These are phyloP conservation scores for Tragulus kanchil DNA, from an alignment of 2,113 vertebrate genomes.

Conservation along the genomic window DNA sequence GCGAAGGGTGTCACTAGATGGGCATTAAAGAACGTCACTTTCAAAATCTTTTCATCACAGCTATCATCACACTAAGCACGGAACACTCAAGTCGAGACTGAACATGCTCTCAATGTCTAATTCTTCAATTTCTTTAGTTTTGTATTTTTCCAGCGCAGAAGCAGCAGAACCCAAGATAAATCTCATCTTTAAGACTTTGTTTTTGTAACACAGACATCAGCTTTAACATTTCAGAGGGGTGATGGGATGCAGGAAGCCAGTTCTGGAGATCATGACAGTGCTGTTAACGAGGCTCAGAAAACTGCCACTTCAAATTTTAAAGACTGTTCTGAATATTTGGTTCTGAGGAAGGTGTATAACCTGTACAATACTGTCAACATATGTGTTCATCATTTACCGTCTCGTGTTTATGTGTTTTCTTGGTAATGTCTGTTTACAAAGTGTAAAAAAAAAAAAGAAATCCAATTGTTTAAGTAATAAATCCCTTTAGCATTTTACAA, in stretches of 20 bases:
- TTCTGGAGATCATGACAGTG: not conserved
- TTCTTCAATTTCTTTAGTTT: conserved; percentile 18
- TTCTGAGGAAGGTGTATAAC: conserved; percentile 41
- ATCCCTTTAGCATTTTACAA: conserved; percentile 60
- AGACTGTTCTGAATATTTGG: not conserved
- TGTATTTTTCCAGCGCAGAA: conserved; percentile 20
- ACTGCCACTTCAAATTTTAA: conserved; percentile 56
- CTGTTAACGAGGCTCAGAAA: conserved; percentile 30
- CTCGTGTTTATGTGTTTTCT: conserved; percentile 64
- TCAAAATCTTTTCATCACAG: conserved; percentile 29
- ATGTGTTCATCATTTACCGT: conserved; percentile 15
- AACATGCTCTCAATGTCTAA: not conserved
- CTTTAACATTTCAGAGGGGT: not conserved
- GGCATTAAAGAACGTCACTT: conserved; percentile 28
- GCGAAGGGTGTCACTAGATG: not conserved
- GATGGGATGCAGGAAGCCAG: not conserved
- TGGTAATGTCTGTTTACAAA: conserved; percentile 65
- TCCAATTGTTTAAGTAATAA: conserved; percentile 66
- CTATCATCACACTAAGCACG: not conserved
- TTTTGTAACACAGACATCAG: conserved; percentile 54
- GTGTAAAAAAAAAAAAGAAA: not conserved
- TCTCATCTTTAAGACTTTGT: conserved; percentile 60
- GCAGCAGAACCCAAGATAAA: not conserved
- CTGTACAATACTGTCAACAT: conserved; percentile 54
- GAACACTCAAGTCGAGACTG: not conserved